Conservation (phyloP, 2,113 vertebrate species). For the Amazona guildingii region DNA sequence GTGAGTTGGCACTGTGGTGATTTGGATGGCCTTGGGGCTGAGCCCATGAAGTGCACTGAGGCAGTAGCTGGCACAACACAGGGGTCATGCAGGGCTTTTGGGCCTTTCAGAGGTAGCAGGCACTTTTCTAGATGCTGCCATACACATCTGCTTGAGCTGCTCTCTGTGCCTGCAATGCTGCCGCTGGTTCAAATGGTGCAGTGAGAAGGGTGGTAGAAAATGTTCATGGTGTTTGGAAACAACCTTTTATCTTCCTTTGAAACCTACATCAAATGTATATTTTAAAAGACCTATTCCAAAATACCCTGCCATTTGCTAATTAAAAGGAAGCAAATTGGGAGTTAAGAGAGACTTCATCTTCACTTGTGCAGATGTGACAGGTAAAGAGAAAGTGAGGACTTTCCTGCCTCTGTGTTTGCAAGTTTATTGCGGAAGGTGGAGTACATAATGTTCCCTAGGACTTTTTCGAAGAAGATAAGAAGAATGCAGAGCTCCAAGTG, state of each 20-base stretch:
- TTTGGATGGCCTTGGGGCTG: neutral
- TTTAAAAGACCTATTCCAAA: neutral
- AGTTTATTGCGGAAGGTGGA: neutral
- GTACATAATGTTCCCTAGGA: neutral
- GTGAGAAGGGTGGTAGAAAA: neutral
- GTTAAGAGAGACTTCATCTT: neutral
- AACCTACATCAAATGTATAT: neutral
- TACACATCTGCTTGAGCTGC: accelerated
- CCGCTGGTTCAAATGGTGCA: accelerated
- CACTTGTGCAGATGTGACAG: too few species aligned
- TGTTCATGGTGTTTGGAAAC: neutral
- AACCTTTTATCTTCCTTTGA: neutral
- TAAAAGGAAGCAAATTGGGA: neutral
- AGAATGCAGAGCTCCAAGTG: neutral
- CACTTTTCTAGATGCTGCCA: neutral
- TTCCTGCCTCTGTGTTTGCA: neutral
- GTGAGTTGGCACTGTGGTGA: neutral
- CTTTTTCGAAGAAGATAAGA: neutral
- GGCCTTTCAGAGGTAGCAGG: neutral
- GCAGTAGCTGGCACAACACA: accelerated
- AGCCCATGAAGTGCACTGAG: neutral
- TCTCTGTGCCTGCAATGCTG: neutral
- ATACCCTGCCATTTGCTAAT: neutral
- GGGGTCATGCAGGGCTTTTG: neutral
- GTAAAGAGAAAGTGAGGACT: neutral